These are phyloP conservation scores for Hypomesus transpacificus DNA, from an alignment of 2,113 vertebrate species.

Conservation along the genomic window DNA sequence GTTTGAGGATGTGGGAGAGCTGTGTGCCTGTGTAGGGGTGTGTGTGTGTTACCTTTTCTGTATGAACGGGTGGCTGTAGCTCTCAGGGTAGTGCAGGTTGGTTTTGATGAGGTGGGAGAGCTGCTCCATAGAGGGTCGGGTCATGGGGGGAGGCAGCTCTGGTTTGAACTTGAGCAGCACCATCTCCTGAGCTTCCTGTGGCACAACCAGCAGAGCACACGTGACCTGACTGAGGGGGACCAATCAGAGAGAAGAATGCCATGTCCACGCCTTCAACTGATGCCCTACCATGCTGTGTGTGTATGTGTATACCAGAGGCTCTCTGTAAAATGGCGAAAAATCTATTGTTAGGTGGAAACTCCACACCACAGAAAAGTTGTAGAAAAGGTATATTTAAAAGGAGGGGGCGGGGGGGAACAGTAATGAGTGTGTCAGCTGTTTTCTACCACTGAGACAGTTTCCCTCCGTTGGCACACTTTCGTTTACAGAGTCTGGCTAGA, in stretches of 20 bases:
- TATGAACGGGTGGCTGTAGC: constrained; percentile 83
- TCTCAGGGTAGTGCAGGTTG: constrained; percentile 91
- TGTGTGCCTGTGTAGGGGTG: not conserved
- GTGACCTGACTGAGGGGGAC: no score
- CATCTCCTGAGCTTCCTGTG: constrained; percentile 88
- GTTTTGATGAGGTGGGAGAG: constrained; percentile 92
- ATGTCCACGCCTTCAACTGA: not conserved
- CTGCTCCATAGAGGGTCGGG: constrained; percentile 79
- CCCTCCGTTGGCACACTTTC: no score
- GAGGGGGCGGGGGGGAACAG: no score
- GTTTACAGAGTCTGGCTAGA: no score
- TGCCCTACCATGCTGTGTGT: no score
- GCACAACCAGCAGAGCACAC: constrained; percentile 8
- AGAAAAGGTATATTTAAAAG: no score
- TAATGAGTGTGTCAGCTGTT: no score
- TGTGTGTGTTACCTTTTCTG: constrained; percentile 78
- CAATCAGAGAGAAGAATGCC: not conserved
- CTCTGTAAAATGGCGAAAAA: no score
- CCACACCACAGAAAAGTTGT: no score
- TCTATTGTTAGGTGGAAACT: no score
- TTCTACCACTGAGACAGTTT: no score
- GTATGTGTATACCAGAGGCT: no score
- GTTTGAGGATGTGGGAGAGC: not conserved
- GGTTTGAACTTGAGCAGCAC: constrained; percentile 87
- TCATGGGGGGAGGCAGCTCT: constrained; percentile 74